Evolutionary conservation across 2,113 vertebrate genomes (phyloP).

Genomic region (Astatoreochromis straeleni): DNA sequence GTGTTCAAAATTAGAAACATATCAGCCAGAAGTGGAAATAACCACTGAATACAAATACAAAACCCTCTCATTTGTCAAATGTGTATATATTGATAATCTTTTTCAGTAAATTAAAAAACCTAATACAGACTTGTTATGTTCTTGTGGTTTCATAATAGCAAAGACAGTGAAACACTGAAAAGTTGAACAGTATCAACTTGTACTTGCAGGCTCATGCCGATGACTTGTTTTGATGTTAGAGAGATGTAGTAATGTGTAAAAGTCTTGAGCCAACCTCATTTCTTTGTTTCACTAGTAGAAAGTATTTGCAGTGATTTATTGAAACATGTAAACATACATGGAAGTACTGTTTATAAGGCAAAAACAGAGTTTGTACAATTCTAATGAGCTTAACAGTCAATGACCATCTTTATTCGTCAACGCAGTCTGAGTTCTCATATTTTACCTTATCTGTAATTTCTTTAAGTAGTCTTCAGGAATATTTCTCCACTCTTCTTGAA

Average conservation of each 20-base stretch:
- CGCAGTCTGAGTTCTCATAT: not conserved
- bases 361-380: not conserved
- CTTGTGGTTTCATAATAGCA: not conserved
- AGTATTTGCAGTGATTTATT: not conserved
- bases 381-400: not conserved
- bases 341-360: not conserved
- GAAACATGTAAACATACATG: not conserved
- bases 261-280: not conserved
- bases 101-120: not conserved
- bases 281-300: not conserved
- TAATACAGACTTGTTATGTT: not conserved
- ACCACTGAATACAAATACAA: not conserved
- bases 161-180: not conserved
- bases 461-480: not conserved
- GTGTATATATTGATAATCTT: not conserved
- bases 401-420: not conserved
- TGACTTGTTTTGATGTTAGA: not conserved
- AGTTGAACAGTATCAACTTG: not conserved
- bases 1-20: not conserved
- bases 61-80: rapidly evolving
- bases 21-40: not conserved
- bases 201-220: not conserved
- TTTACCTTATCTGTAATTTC: not conserved
- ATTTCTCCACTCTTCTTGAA: not conserved
- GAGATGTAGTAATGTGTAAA: not conserved